Evolutionary conservation across 2,113 vertebrate species (phyloP).

Genomic region (Dipodomys merriami): DNA sequence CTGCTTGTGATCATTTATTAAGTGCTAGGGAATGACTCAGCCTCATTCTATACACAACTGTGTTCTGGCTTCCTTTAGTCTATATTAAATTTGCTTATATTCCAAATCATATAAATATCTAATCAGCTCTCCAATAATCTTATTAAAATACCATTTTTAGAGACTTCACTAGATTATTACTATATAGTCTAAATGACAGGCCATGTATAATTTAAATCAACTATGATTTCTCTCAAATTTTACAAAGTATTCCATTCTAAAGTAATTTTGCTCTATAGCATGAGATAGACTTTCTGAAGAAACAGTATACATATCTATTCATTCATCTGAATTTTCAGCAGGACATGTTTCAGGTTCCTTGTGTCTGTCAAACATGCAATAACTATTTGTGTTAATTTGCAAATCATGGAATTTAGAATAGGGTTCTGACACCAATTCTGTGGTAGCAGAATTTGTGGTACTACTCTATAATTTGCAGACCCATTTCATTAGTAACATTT

Average conservation of each 20-base stretch:
- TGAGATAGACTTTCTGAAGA: neutral
- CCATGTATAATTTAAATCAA: neutral
- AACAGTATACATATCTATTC: too few species aligned
- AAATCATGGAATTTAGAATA: neutral
- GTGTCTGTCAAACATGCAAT: neutral
- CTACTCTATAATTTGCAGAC: too few species aligned
- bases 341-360: neutral
- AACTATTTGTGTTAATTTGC: neutral
- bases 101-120: conserved; percentile 15
- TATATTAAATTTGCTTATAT: neutral
- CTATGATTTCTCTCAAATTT: conserved; percentile 23
- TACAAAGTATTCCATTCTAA: conserved; percentile 4
- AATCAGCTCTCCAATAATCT: neutral
- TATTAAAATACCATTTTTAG: conserved; percentile 36
- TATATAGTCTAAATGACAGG: conserved; percentile 34
- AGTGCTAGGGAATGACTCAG: conserved; percentile 20
- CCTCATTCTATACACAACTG: neutral
- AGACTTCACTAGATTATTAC: neutral
- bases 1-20: conserved; percentile 50
- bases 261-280: neutral
- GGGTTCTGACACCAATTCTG: conserved; percentile 7
- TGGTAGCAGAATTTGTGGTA: too few species aligned
- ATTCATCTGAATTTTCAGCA: neutral
- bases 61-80: neutral
- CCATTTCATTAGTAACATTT: too few species aligned